Evolutionary conservation across 2,113 vertebrate species (phyloP).

Genomic region (Zootoca vivipara): DNA sequence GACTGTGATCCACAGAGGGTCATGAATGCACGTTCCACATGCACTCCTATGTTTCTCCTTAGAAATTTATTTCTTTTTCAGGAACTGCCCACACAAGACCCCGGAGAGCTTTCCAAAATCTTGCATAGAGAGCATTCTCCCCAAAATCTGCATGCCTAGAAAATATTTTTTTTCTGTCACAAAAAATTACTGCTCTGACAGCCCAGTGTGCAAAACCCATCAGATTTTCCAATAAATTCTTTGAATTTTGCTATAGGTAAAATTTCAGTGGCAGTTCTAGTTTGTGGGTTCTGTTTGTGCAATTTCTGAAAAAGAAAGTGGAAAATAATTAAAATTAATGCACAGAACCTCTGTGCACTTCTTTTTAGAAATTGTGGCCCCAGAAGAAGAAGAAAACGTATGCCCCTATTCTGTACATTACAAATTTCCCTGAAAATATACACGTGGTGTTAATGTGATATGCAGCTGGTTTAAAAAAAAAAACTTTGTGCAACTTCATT

Average conservation of each 20-base stretch:
- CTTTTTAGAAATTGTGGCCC: background rate
- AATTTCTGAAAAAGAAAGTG: background rate
- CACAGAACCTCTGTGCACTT: background rate
- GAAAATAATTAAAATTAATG: background rate
- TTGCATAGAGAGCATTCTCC: background rate
- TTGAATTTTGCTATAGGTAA: background rate
- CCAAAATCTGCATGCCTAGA: background rate
- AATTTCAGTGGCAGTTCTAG: background rate
- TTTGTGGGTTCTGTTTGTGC: background rate
- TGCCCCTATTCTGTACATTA: constrained; percentile 81
- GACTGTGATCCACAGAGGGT: background rate
- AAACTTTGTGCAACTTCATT: constrained; percentile 83
- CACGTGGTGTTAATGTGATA: constrained; percentile 84
- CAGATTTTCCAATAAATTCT: background rate
- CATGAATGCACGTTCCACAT: constrained; percentile 9
- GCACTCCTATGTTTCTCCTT: background rate
- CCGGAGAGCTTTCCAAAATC: background rate
- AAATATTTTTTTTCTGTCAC: background rate
- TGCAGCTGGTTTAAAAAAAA: constrained; percentile 77
- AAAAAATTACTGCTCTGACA: background rate
- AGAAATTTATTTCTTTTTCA: background rate
- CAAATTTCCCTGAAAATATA: constrained; percentile 70
- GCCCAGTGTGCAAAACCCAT: background rate
- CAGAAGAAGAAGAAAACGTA: constrained; percentile 37
- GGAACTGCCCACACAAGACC: background rate